Evolutionary conservation across 2,797 vertebrate genomes (phyloP), one percentile per base, ranked within the genome.

Genomic region (Tadarida brasiliensis): DNA sequence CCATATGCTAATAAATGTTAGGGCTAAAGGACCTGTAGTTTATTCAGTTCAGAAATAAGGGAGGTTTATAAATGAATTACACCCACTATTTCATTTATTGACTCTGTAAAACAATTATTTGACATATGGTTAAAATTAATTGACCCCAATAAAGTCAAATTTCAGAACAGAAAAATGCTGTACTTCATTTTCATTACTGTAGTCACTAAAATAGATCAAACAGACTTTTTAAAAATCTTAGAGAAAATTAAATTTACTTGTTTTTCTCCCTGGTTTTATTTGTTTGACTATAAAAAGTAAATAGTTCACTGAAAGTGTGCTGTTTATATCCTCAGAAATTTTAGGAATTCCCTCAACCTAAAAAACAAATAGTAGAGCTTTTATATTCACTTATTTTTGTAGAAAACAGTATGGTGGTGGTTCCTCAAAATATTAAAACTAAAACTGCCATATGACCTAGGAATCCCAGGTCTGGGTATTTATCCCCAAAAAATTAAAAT

Each of bases 51-150:
- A 73, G 33, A 82, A 96, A 94, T 26, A 16, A 90, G 90, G 86
- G 30, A 74, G 2, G 16, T 86, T 94, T 90, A 80, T 78, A 95
- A 95, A 35, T 76, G 78, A 97, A 87, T 74, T 93, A 87, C 22
- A 83, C 9, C 0, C 11, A 76, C 35, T 51, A 89, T 91, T 94
- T 49, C 20, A 26, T 10, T 94, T 96, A 97, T 0, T 68, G 95
- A 96, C 81, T 91, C 61, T 44, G 39, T 95, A 94, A 96, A 97
- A 88, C 82, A 96, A 88, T 30, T 35, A 14, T 71, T 95, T 96
- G 91, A 81, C 35, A 89, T 85, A 57, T 88, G 8, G 0, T 91
- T 92, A 71, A 51, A 90, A 56, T 95, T 86, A 97, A 97, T 1
- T 95, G 87, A 87, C 68, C 49, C 39, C 59, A 81, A 81, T 39